phyloP scores from a whole-genome alignment of 2,113 vertebrate genomes.

The Cyanocitta stelleri region DNA sequence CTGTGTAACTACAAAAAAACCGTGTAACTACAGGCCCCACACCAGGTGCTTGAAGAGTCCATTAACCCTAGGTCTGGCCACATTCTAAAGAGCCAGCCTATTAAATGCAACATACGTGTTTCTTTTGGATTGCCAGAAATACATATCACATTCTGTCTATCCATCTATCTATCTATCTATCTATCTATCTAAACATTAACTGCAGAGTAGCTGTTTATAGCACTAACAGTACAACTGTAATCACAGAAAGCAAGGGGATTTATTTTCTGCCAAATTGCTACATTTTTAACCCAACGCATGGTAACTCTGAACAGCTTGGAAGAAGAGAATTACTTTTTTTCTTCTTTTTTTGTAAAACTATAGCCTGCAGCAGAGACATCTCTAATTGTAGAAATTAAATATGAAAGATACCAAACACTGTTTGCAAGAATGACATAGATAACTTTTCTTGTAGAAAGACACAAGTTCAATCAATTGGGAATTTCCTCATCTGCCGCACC shows the following conservation, averaged over 20 bases:
- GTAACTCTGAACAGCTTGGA: background rate
- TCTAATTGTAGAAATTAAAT: background rate
- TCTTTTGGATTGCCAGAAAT: background rate
- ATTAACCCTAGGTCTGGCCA: background rate
- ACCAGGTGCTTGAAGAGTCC: accelerated
- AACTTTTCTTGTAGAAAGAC: conserved; percentile 59
- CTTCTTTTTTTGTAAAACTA: background rate
- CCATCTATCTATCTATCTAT: too few relatives aligned
- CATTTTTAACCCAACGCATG: accelerated
- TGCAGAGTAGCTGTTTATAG: background rate
- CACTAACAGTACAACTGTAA: background rate
- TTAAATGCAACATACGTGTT: background rate
- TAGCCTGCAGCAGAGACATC: background rate
- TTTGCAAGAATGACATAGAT: background rate
- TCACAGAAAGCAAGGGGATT: background rate
- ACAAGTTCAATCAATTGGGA: conserved; percentile 47
- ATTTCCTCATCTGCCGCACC: conserved; percentile 61
- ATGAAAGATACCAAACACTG: background rate
- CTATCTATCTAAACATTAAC: background rate
- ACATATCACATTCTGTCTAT: background rate
- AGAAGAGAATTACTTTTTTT: background rate
- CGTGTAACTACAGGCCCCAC: background rate
- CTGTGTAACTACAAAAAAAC: too few relatives aligned
- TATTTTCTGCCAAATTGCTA: background rate
- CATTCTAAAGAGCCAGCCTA: background rate